phyloP scores from a whole-genome alignment of 2,888 invertebrate species.

The Stenotaenia linearis region DNA sequence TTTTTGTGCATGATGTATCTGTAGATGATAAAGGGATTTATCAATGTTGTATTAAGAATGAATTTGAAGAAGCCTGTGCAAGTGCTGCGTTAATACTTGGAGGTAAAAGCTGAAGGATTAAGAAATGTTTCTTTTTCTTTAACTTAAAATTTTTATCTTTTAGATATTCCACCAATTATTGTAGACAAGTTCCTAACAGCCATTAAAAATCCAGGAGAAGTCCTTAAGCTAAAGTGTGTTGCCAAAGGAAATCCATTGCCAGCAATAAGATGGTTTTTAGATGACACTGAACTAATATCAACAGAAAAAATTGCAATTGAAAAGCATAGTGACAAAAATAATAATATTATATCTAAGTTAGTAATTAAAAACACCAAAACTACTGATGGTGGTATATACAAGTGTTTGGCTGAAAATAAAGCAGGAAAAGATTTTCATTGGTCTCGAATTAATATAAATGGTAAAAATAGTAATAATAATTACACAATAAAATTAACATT shows the following conservation, averaged over 20 bases:
- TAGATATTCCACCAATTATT: neutral
- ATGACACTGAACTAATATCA: neutral
- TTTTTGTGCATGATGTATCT: neutral
- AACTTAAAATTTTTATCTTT: neutral
- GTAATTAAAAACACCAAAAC: neutral
- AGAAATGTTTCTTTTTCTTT: neutral
- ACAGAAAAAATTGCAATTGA: neutral
- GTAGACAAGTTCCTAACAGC: neutral
- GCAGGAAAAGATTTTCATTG: neutral
- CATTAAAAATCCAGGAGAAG: neutral
- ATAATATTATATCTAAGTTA: neutral
- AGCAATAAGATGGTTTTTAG: neutral
- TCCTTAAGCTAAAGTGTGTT: neutral
- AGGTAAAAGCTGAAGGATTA: neutral
- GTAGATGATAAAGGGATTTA: conserved; percentile 21
- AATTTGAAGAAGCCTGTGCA: neutral
- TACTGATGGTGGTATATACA: neutral
- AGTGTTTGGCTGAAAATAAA: neutral
- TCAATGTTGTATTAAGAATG: conserved; percentile 28
- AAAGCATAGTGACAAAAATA: neutral
- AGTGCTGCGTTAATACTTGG: neutral
- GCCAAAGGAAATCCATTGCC: neutral
- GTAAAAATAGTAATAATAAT: neutral
- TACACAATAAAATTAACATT: neutral
- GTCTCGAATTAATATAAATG: neutral